Base-by-base conservation (phyloP, 2,888 invertebrate genomes). In the Lepetodrilus schrolli region DNA sequence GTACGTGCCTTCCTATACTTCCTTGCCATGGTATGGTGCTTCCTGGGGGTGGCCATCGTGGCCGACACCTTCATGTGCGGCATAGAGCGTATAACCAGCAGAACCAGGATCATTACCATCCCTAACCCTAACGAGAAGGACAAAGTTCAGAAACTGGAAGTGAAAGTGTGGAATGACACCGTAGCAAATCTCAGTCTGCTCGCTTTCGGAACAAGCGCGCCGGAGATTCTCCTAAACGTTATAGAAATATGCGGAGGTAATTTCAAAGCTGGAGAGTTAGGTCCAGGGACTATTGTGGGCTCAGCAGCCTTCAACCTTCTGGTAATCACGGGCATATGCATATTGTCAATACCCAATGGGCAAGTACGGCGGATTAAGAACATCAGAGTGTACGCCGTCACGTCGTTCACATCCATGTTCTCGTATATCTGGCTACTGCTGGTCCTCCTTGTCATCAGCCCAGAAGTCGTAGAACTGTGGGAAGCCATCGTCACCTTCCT, bases 401-500 rank as follows among this genome's bases (percentile, higher is more conserved):
- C 91, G 8, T 83, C 91, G 0, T 81, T 85, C 70, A 91, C 89
- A 82, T 89, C 89, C 66, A 82, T 93, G 49, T 92, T 93, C 78
- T 93, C 93, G 8, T 93, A 93, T 87, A 82, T 93, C 47, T 93
- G 93, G 93, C 88, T 93, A 50, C 86, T 92, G 36, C 80, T 93
- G 38, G 91, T 93, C 70, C 87, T 93, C 37, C 85, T 90, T 37
- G 82, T 80, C 17, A 87, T 89, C 34, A 86, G 91, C 0, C 91
- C 91, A 13, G 83, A 86, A 72, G 83, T 79, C 8, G 86, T 93
- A 38, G 92, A 92, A 20, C 77, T 92, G 7, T 93, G 93, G 93
- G 93, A 93, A 83, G 93, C 93, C 0, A 84, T 92, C 1, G 81
- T 93, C 36, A 93, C 93, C 0, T 91, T 93, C 70, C 80, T 92